Evolutionary conservation across 2,113 vertebrate genomes (phyloP), one percentile per base, ranked within the genome.

Genomic region (Entelurus aequoreus): DNA sequence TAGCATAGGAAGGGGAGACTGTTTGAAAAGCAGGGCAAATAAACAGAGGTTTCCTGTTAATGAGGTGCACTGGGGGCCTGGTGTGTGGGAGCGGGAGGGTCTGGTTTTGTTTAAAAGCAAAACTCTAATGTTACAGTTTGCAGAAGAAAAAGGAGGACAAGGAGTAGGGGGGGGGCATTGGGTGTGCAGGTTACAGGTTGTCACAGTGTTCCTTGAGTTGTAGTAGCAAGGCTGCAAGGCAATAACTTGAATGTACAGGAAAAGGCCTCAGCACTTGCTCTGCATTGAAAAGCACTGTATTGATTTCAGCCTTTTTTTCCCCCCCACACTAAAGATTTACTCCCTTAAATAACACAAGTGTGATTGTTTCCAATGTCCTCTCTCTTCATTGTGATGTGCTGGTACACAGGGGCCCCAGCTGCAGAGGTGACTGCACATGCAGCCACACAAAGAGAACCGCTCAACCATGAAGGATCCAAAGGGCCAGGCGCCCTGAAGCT

Each of bases 31-130:
- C 68, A 75, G 68, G 68, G 84, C 86, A 87, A 90, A 88, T 88
- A 89, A 90, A 90, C 87, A 85, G 84, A 78, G 82, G 74, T 90
- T 91, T 91, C 88, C 89, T 90, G 87, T 88, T 86, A 90, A 89
- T 71, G 80, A 85, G 78, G 78, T 84, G 77, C 65, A 62, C 77
- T 68, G 72, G 82, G 78, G 77, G 72, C 61, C 75, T 73, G 79
- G 68, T 61, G 62, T 79, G 77, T 76, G 74, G 74, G 71, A 82
- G 79, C 57, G 15, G 46, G 74, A 80, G 79, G 65, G 68, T 88
- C 86, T 90, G 86, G 83, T 78, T 85, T 78, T 86, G 86, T 87
- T 90, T 87, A 84, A 57, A 82, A 82, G 67, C 61, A 61, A 50
- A 74, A 69, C 80, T 71, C 72, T 76, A 48, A 60, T 77, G 75